Percentiles rank a stretch among this genome's conserved stretches.
Evolutionary conservation across 2,797 vertebrate genomes (phyloP).

Genomic region (Gallinago nigripennis): DNA sequence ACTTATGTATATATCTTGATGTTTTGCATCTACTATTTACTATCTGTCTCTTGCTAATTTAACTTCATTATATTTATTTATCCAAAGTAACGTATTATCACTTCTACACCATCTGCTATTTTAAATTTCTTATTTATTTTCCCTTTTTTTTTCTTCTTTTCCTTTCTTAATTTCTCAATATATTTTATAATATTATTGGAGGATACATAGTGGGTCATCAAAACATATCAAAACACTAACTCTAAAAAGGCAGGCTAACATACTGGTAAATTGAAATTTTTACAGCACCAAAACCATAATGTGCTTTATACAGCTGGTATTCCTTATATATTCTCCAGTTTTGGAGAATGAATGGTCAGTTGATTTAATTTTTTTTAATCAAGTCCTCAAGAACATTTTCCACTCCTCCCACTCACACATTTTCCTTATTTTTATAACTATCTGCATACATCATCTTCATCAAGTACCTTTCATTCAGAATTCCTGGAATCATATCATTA

Average conservation of each 20-base stretch:
- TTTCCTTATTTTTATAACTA: neutral
- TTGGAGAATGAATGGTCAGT: neutral
- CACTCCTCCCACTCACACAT: neutral
- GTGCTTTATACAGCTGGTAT: neutral
- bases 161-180: neutral
- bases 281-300: neutral
- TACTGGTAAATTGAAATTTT: neutral
- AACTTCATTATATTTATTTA: neutral
- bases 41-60: neutral
- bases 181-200: neutral
- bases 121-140: neutral
- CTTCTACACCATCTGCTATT: neutral
- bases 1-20: neutral
- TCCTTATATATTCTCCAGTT: neutral
- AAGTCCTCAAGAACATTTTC: neutral
- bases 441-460: neutral
- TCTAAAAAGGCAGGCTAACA: neutral
- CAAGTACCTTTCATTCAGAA: neutral
- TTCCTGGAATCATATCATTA: neutral
- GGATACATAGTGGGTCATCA: neutral
- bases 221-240: neutral
- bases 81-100: neutral
- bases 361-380: neutral
- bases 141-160: neutral
- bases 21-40: neutral